phyloP scores from a whole-genome alignment of 2,113 vertebrate genomes.

The Chaenocephalus aceratus region DNA sequence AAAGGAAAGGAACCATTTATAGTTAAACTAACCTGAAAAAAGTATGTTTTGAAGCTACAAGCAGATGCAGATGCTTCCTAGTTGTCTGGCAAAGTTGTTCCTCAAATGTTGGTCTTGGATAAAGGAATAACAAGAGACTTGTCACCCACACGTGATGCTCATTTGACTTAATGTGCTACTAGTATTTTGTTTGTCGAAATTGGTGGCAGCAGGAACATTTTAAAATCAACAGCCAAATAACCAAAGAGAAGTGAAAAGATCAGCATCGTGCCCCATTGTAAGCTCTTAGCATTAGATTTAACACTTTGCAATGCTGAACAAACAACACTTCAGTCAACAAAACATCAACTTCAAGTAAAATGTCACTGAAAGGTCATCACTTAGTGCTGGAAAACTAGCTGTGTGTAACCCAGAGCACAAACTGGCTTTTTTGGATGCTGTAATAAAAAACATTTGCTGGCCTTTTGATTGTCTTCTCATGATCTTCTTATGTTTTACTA shows the following conservation, averaged over 20 bases:
- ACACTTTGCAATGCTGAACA: constrained; percentile 23
- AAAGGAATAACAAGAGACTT: not conserved
- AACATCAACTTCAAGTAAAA: constrained; percentile 37
- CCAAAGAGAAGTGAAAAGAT: constrained; percentile 7
- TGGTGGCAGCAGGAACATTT: not conserved
- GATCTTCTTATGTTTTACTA: not conserved
- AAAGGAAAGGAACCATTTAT: not conserved
- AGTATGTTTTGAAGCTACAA: not conserved
- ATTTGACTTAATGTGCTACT: not conserved
- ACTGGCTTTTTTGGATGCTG: not conserved
- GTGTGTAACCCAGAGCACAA: not conserved
- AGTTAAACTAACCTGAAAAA: not conserved
- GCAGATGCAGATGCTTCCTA: not conserved
- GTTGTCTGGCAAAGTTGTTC: not conserved
- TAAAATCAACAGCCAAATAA: constrained; percentile 15
- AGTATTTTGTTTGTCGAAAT: not conserved
- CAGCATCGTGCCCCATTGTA: not conserved
- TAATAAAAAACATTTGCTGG: not conserved
- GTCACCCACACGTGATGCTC: not conserved
- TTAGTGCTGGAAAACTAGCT: not conserved
- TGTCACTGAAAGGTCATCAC: constrained; percentile 46
- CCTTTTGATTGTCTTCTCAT: not conserved
- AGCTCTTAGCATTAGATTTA: constrained; percentile 6
- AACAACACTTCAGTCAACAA: constrained; percentile 53
- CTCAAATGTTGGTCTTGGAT: not conserved